A percentile compares a stretch with the other conserved stretches of the same genome.
These are phyloP conservation scores for Pogonophryne albipinna DNA, from an alignment of 2,797 vertebrate genomes.

Conservation along the genomic window DNA sequence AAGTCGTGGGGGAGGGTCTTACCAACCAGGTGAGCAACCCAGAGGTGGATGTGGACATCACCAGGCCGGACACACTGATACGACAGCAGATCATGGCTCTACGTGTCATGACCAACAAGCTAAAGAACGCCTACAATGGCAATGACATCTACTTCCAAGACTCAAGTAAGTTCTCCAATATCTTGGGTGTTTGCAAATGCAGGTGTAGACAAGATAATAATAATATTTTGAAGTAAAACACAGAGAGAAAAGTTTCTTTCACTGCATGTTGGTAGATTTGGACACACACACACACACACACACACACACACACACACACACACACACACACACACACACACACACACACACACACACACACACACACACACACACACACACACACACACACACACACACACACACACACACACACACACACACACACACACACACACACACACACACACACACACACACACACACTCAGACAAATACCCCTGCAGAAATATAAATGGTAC, in stretches of 20 bases:
- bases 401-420: not conserved
- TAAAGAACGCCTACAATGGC: conserved; percentile 96
- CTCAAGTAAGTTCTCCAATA: conserved; percentile 88
- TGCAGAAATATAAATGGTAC: conserved; percentile 13
- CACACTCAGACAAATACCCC: not conserved
- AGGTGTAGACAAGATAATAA: not conserved
- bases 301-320: not conserved
- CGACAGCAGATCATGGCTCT: conserved; percentile 98
- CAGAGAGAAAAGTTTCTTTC: conserved; percentile 19
- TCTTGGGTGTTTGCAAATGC: conserved; percentile 1
- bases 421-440: not conserved
- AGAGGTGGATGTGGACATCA: conserved; percentile 97
- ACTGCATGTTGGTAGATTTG: conserved; percentile 18
- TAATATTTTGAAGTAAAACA: not conserved
- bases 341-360: not conserved
- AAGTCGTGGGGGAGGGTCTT: conserved; percentile 97
- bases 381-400: not conserved
- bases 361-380: not conserved
- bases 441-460: not conserved
- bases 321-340: not conserved
- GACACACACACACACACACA: not conserved
- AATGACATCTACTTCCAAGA: conserved; percentile 98
- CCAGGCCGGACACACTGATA: conserved; percentile 95
- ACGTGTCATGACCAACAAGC: conserved; percentile 97
- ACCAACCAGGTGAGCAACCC: conserved; percentile 98